A percentile compares a stretch with the other conserved stretches of the same genome.
Evolutionary conservation across 2,113 vertebrate species (phyloP).

Genomic region (Porphyrio hochstetteri): DNA sequence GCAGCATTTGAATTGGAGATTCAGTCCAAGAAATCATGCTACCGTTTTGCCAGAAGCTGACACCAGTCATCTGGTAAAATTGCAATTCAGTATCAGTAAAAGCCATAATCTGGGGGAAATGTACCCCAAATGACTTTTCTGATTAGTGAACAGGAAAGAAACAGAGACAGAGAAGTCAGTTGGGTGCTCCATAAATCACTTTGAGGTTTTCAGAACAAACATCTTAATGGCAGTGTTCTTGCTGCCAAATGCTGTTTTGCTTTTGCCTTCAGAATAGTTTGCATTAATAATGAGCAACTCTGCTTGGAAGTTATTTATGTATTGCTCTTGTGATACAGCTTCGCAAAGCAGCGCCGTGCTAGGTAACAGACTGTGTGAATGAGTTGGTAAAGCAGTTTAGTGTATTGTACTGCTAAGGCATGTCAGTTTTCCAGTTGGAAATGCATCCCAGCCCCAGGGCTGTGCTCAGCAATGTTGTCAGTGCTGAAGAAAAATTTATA

Average conservation of each 20-base stretch:
- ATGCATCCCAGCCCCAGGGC: not conserved
- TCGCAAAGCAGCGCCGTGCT: fast-evolving
- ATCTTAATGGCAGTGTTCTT: not conserved
- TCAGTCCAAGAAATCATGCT: constrained; percentile 21
- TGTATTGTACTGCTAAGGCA: not conserved
- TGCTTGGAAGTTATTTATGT: constrained; percentile 2
- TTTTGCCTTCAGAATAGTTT: constrained; percentile 41
- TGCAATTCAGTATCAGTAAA: constrained; percentile 11
- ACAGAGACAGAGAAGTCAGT: not conserved
- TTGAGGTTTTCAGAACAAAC: constrained; percentile 38
- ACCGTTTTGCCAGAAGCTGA: constrained; percentile 23
- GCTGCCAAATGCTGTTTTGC: constrained; percentile 55
- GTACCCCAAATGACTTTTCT: constrained; percentile 34
- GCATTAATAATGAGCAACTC: constrained; percentile 54
- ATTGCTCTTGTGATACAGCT: not conserved
- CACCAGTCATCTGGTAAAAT: constrained; percentile 28
- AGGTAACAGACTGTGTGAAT: not conserved
- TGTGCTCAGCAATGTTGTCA: not conserved
- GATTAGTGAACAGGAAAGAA: constrained; percentile 47
- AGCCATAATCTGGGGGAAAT: constrained; percentile 23
- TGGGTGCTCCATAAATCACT: constrained; percentile 26
- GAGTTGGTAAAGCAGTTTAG: not conserved
- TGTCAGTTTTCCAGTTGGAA: not conserved
- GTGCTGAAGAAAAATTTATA: not conserved
- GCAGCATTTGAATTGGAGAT: not conserved